A percentile compares a stretch with the other conserved stretches of the same genome.
Conservation (phyloP, 1,140 invertebrate species). For the Nylanderia fulva region DNA sequence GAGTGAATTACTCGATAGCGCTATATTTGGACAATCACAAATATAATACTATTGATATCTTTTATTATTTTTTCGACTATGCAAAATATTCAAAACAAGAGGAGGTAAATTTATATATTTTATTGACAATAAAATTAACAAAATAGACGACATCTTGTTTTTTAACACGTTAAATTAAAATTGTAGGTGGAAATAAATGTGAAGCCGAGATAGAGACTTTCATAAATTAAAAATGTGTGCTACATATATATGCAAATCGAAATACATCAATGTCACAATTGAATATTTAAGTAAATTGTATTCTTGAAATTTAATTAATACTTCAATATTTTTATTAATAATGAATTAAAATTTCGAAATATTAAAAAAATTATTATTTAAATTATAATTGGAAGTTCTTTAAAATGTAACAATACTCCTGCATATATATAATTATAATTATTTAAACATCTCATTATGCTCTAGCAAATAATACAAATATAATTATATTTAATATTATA, state of each 20-base stretch:
- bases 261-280: not conserved
- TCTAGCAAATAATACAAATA: too few relatives aligned
- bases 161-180: constrained; percentile 5
- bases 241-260: not conserved
- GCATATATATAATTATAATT: too few relatives aligned
- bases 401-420: too few relatives aligned
- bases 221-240: not conserved
- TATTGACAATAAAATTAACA: constrained; percentile 44
- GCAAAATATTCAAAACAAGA: not conserved
- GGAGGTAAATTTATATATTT: constrained; percentile 21
- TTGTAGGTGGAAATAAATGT: constrained; percentile 24
- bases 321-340: not conserved
- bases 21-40: not conserved
- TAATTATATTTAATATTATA: too few relatives aligned
- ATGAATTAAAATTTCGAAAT: too few relatives aligned
- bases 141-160: not conserved
- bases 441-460: too few relatives aligned
- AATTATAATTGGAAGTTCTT: too few relatives aligned
- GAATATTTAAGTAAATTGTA: not conserved
- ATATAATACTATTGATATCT: not conserved
- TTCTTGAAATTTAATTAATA: not conserved
- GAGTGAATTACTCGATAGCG: constrained; percentile 1
- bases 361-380: too few relatives aligned
- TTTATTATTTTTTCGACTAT: not conserved
- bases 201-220: not conserved